Base-by-base conservation (phyloP, 2,113 vertebrate genomes). In the Carlito syrichta region DNA sequence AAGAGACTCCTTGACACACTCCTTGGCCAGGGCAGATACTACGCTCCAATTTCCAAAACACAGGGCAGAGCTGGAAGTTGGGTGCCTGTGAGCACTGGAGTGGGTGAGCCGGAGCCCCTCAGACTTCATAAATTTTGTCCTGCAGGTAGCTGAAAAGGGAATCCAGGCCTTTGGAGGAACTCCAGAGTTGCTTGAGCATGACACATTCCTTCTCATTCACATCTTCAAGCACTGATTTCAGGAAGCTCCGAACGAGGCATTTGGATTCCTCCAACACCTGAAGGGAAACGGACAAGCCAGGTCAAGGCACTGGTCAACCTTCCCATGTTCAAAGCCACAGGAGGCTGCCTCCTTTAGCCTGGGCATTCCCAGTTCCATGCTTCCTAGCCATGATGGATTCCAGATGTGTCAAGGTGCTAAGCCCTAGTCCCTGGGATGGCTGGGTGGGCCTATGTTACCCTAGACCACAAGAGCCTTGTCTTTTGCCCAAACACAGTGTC, bases 241-340 rank as follows among this genome's bases (percentile, higher is more conserved):
- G 98, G 97, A 99, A 99, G 95, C 99, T 99, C 88, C 99, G 98
- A 56, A 99, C 97, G 7, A 99, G 99, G 96, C 99, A 99, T 98
- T 99, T 99, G 32, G 99, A 99, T 97, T 99, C 99, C 97, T 99
- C 99, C 92, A 99, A 97, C 62, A 99, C 99, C 99, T 99, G 97
- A 5, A 77, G 97, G 93, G 91, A 89, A 98, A 97, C 78, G 83
- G 52, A 86, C 5, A 0, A 38, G 87, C 78, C 87, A 96, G 35
- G 2, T 97, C 7, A 96, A 30, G 25, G 81, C 48, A 20, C 71
- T 13, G 14, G 30, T 11, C 35, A 79, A 16, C 23, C 78, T 77
- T 16, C 68, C 5, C 0, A 35, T 0, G 30, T 4, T 25, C n/a
- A n/a, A 7, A 35, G 69, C 30, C 54, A 20, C 4, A 19, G 54